phyloP scores from a whole-genome alignment of 2,113 vertebrate genomes.

The Dicrurus megarhynchus region DNA sequence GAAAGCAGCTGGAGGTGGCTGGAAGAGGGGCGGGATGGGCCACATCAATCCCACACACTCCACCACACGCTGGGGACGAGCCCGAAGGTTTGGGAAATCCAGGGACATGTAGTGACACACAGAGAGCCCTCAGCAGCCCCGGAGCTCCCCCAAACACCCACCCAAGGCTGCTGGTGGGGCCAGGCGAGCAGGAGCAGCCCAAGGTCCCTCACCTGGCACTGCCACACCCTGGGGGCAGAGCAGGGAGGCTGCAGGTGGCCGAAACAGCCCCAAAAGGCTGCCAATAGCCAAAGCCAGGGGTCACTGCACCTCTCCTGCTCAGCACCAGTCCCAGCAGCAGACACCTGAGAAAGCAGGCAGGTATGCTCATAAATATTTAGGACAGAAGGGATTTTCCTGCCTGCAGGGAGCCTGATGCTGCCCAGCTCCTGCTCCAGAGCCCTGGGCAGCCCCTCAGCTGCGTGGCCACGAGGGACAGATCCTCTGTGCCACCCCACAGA shows the following conservation, averaged over 20 bases:
- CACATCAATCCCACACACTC: not conserved
- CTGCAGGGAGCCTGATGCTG: not conserved
- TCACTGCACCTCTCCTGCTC: not conserved
- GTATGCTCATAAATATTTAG: rapidly evolving
- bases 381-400: not conserved
- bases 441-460: not conserved
- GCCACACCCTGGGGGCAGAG: rapidly evolving
- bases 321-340: not conserved
- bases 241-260: not conserved
- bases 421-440: not conserved
- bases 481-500: not conserved
- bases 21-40: not conserved
- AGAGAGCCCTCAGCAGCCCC: not conserved
- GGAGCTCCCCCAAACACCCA: not conserved
- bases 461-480: rapidly evolving
- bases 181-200: not conserved
- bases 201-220: not conserved
- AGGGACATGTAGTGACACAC: not conserved
- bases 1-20: not conserved
- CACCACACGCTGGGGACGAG: not conserved
- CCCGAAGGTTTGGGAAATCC: not conserved
- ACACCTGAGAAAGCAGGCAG: not conserved
- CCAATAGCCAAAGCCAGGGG: rapidly evolving
- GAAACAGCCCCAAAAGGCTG: not conserved
- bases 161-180: not conserved